Conservation (phyloP, 2,797 vertebrate species). For the Hippoglossus hippoglossus region DNA sequence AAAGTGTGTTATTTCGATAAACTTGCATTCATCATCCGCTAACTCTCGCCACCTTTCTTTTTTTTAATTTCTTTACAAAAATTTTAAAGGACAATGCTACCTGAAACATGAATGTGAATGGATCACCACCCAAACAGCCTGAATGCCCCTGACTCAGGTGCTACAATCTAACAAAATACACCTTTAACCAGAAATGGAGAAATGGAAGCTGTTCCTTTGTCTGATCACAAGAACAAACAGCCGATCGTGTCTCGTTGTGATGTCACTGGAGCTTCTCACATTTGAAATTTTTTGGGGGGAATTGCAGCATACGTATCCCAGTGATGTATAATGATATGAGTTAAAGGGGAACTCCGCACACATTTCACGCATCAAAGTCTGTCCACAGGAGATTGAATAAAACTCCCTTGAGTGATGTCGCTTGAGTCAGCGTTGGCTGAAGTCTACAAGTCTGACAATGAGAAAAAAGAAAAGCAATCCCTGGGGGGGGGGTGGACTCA, state of each 20-base stretch:
- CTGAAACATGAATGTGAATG: conserved; percentile 42
- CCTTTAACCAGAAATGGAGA: conserved; percentile 21
- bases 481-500: neutral
- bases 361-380: conserved; percentile 26
- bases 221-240: conserved; percentile 50
- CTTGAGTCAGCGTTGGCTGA: conserved; percentile 1
- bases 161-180: conserved; percentile 29
- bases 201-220: conserved; percentile 38
- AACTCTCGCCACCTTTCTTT: conserved; percentile 15
- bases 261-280: conserved; percentile 24
- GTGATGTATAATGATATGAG: conserved; percentile 20
- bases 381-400: conserved; percentile 9
- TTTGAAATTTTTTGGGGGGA: conserved; percentile 3
- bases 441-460: neutral
- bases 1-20: conserved; percentile 21
- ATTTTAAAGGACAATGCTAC: conserved; percentile 18
- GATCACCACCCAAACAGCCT: conserved; percentile 26
- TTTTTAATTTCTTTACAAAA: conserved; percentile 5
- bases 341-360: conserved; percentile 50
- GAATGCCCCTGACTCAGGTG: conserved; percentile 41
- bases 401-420: conserved; percentile 35
- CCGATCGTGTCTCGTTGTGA: conserved; percentile 15
- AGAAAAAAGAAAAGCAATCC: neutral
- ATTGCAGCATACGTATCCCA: conserved; percentile 52
- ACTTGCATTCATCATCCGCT: conserved; percentile 30